phyloP scores from a whole-genome alignment of 2,113 vertebrate species.

The Oncorhynchus mykiss region DNA sequence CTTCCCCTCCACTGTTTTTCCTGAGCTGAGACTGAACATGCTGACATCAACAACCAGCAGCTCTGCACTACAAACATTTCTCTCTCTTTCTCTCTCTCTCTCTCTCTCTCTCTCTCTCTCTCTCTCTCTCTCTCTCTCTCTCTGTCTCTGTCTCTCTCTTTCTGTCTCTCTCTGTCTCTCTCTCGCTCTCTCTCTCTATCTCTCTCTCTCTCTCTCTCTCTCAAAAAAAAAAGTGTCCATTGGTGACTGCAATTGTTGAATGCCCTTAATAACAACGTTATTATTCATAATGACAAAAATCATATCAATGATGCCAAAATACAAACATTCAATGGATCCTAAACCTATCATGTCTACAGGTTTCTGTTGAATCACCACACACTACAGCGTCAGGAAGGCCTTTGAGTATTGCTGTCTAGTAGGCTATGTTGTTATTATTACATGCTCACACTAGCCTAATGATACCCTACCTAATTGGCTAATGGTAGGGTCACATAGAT shows the following conservation, averaged over 20 bases:
- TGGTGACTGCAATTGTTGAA: conserved; percentile 39
- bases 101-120: background rate
- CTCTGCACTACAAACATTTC: conserved; percentile 52
- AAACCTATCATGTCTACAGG: background rate
- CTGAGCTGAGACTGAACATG: conserved; percentile 66
- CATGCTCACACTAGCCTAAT: too few relatives aligned
- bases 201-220: conserved; percentile 10
- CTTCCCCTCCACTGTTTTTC: conserved; percentile 17
- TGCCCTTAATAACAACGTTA: too few relatives aligned
- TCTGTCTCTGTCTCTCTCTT: conserved; percentile 9
- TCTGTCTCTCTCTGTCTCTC: background rate
- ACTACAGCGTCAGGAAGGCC: background rate
- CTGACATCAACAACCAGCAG: conserved; percentile 78
- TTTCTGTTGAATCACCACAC: conserved; percentile 40
- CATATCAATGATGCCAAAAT: conserved; percentile 45
- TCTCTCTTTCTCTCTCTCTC: conserved; percentile 2
- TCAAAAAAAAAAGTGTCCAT: background rate
- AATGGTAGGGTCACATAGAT: background rate
- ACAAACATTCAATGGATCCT: background rate
- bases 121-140: conserved; percentile 13
- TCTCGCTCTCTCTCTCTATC: background rate
- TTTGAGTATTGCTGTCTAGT: background rate
- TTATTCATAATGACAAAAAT: conserved; percentile 76
- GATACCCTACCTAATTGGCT: background rate
- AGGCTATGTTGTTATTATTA: too few relatives aligned